Base-by-base conservation (phyloP, 2,113 vertebrate genomes). In the Trinectes maculatus region DNA sequence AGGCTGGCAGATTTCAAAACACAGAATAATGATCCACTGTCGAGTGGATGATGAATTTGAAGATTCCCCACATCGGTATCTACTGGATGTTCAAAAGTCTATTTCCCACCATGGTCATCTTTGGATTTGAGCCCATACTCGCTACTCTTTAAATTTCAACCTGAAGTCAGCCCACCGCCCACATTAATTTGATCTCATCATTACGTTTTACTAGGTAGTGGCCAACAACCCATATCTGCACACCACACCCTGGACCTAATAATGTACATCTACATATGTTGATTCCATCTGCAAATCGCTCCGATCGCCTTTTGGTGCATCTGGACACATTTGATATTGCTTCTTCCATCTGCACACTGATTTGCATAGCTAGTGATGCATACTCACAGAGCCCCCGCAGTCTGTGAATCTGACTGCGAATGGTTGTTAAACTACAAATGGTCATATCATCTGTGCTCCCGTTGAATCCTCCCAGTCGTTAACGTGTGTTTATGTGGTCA, bases 231-330 rank as follows among this genome's bases (percentile, higher is more conserved):
- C 11, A 19, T 1, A 47, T 21, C 22, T 13, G 6, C 37, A 39
- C 15, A n/a, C 15, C 19, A 55, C 31, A 11, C 2, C 7, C 1
- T 25, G 12, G 58, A 43, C 39, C 52, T 34, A 34, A 36, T 53
- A 39, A 13, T 71, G 13, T 33, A 34, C 10, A 26, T 44, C 39
- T 59, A 10, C 64, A 74, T 72, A 77, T 74, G 64, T 24, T 10
- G 42, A 3, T 36, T 73, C 64, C 72, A 63, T 80, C 76, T 83
- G 76, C 33, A 54, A 43, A 58, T 25, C 16, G 34, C 40, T 53
- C n/a, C 8, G 25, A 49, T 7, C 25, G 56, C 37, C 24, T 13
- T 10, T 5, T 31, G 9, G 44, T 59, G 54, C 46, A 76, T 53
- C 75, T 74, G 71, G 68, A 9, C 10, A 47, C 37, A 44, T 56